Evolutionary conservation across 2,113 vertebrate species (phyloP).

Genomic region (Mionectes macconnelli): DNA sequence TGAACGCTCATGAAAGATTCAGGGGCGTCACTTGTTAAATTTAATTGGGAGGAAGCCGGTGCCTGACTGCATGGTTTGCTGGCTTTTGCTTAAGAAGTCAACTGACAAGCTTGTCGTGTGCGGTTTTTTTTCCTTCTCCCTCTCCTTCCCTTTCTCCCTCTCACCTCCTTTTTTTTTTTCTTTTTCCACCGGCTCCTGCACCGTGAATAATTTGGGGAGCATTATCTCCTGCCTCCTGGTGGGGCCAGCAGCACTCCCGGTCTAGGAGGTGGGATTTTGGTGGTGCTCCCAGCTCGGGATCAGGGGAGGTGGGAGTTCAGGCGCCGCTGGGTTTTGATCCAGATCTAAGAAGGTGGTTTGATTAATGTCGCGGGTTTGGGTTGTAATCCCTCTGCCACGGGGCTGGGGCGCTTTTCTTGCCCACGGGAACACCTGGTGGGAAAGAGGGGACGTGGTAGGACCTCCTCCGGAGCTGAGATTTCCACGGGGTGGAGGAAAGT

Average conservation of each 20-base stretch:
- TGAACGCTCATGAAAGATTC: conserved; percentile 75
- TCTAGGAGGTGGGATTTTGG: background rate
- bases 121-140: background rate
- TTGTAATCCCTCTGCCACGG: background rate
- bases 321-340: background rate
- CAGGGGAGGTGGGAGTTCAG: background rate
- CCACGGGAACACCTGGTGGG: accelerated
- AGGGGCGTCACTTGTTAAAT: conserved; percentile 75
- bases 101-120: conserved; percentile 66
- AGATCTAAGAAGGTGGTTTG: background rate
- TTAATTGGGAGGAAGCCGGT: conserved; percentile 75
- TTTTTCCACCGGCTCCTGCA: background rate
- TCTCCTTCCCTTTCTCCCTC: background rate
- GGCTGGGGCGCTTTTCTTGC: background rate
- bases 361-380: background rate
- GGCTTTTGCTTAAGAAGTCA: conserved; percentile 68
- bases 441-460: background rate
- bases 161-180: background rate
- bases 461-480: background rate
- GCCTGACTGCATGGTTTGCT: conserved; percentile 54
- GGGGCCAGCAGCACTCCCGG: accelerated
- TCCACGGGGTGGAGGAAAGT: background rate
- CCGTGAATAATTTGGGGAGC: background rate
- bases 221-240: background rate
- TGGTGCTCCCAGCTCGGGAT: background rate